Conservation (phyloP, 2,797 vertebrate species). For the Apodemus agrarius region DNA sequence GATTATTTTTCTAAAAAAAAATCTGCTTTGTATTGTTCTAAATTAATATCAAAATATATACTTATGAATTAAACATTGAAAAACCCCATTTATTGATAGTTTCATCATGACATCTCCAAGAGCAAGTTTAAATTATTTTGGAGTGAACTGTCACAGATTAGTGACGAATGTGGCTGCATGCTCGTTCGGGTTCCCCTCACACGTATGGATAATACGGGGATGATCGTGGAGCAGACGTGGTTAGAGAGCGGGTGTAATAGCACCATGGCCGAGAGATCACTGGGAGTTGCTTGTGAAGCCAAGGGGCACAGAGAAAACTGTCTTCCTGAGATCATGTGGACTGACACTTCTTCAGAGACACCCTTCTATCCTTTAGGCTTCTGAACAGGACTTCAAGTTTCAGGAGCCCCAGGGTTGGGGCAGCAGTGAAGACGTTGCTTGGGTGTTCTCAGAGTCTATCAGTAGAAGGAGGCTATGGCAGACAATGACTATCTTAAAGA, state of each 20-base stretch:
- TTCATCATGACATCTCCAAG: slow-evolving; percentile 83
- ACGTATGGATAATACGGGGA: slow-evolving; percentile 62
- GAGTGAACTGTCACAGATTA: slow-evolving; percentile 81
- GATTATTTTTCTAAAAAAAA: slow-evolving; percentile 81
- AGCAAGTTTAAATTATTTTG: slow-evolving; percentile 83
- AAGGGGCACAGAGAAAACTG: slow-evolving; percentile 28
- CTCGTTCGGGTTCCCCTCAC: slow-evolving; percentile 67
- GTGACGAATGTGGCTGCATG: slow-evolving; percentile 70
- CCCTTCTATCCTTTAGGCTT: slow-evolving; percentile 50
- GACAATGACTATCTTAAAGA: slow-evolving; percentile 50
- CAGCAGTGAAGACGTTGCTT: not conserved
- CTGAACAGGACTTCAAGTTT: slow-evolving; percentile 47
- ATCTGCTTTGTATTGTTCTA: slow-evolving; percentile 88
- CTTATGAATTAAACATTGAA: slow-evolving; percentile 89
- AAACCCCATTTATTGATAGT: slow-evolving; percentile 87
- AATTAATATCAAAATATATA: slow-evolving; percentile 90
- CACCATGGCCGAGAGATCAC: slow-evolving; percentile 37
- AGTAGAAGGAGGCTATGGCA: slow-evolving; percentile 20
- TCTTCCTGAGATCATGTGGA: slow-evolving; percentile 63
- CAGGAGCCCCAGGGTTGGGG: not conserved
- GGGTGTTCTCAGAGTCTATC: slow-evolving; percentile 14
- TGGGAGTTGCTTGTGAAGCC: slow-evolving; percentile 60
- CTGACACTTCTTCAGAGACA: slow-evolving; percentile 37
- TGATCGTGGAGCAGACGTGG: not conserved
- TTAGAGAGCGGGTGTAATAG: slow-evolving; percentile 10